phyloP scores from a whole-genome alignment of 2,888 invertebrate species.

The Xylocampa areola region DNA sequence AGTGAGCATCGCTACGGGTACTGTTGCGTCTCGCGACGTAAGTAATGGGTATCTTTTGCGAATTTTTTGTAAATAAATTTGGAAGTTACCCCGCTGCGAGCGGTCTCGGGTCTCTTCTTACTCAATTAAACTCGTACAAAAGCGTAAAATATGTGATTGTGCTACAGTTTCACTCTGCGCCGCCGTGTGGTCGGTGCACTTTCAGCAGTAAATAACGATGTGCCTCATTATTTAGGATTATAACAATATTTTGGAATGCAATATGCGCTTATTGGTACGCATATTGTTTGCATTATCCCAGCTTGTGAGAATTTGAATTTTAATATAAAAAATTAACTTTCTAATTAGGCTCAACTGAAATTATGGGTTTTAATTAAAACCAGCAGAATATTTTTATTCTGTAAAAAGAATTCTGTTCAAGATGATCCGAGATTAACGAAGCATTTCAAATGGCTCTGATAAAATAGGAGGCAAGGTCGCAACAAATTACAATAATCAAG shows the following conservation, averaged over 20 bases:
- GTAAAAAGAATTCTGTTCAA: constrained; percentile 20
- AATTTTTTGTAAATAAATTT: constrained; percentile 84
- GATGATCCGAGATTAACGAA: constrained; percentile 20
- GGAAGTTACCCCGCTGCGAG: constrained; percentile 86
- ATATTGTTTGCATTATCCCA: constrained; percentile 53
- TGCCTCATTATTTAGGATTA: constrained; percentile 85
- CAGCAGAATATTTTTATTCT: constrained; percentile 18
- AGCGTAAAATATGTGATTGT: constrained; percentile 87
- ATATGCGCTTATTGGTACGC: constrained; percentile 66
- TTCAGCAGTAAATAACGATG: constrained; percentile 81
- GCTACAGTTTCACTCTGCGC: constrained; percentile 81
- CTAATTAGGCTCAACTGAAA: constrained; percentile 50
- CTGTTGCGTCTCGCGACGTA: constrained; percentile 81
- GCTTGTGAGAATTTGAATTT: constrained; percentile 59
- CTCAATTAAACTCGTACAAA: constrained; percentile 87
- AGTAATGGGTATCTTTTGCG: constrained; percentile 85
- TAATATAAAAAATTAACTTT: constrained; percentile 57
- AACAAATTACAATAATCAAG: constrained; percentile 63
- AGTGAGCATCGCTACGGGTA: constrained; percentile 73
- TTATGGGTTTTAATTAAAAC: constrained; percentile 54
- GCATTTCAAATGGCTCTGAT: constrained; percentile 10
- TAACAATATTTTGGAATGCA: constrained; percentile 82
- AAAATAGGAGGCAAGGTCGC: constrained; percentile 42
- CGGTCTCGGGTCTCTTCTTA: constrained; percentile 80
- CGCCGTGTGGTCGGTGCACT: constrained; percentile 70